Percentiles rank a stretch among this genome's conserved stretches.
Evolutionary conservation across 2,113 vertebrate species (phyloP).

Genomic region (Lutjanus erythropterus): DNA sequence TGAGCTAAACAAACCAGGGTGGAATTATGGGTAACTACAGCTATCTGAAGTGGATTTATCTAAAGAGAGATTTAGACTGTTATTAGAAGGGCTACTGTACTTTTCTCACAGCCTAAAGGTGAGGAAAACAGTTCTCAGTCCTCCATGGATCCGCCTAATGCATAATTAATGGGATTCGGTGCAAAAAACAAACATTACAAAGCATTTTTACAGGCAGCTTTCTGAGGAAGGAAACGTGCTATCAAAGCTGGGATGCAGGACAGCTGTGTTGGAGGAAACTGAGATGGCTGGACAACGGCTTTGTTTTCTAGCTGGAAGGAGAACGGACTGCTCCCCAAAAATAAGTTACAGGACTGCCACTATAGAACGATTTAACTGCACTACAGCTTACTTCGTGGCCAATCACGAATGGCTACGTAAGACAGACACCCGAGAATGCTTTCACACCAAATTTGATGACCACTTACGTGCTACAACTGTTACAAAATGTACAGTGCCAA

Average conservation of each 20-base stretch:
- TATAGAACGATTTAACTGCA: neutral
- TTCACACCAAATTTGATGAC: conserved; percentile 14
- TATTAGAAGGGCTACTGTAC: neutral
- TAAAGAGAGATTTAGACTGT: conserved; percentile 8
- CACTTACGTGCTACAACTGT: neutral
- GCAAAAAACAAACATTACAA: conserved; percentile 61
- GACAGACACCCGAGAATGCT: neutral
- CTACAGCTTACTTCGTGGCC: neutral
- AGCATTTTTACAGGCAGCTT: conserved; percentile 55
- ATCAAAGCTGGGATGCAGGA: conserved; percentile 35
- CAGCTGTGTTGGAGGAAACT: conserved; percentile 31
- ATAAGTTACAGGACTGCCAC: neutral
- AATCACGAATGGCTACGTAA: neutral
- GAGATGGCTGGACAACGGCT: conserved; percentile 9
- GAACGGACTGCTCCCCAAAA: conserved; percentile 19
- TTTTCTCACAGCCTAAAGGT: conserved; percentile 21
- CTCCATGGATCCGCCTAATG: conserved; percentile 53
- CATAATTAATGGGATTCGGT: conserved; percentile 69
- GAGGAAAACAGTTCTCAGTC: conserved; percentile 37
- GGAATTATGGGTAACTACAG: conserved; percentile 17
- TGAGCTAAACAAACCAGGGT: conserved; percentile 23
- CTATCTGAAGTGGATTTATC: conserved; percentile 28
- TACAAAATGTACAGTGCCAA: neutral
- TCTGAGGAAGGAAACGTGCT: conserved; percentile 35
- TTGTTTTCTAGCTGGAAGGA: conserved; percentile 22